Evolutionary conservation across 2,113 vertebrate species (phyloP), one percentile per base, ranked within the genome.

Genomic region (Malurus elegans): DNA sequence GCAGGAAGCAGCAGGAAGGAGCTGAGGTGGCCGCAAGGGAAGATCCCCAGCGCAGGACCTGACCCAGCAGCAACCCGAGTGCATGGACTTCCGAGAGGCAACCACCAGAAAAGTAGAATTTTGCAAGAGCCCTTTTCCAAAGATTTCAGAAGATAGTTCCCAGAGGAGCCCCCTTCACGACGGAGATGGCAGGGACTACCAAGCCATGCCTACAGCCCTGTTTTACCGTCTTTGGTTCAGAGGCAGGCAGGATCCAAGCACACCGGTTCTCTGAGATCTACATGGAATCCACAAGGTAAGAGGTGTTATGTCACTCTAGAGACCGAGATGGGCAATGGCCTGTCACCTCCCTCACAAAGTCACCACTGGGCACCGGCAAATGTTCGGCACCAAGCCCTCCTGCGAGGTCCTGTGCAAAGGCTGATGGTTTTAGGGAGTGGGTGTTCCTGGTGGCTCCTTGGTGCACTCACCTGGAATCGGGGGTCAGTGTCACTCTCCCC

Each of bases 401-500:
- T 72, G 69, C 42, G 12, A 38, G 29, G 60, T 84, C 19, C 72
- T 84, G 57, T 50, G 67, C n/a, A 73, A 88, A 83, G 31, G 32
- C 31, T 5, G 8, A 85, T 1, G 4, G 26, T 62, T 90, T 90
- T 58, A 76, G 12, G 16, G 24, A 78, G 32, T 1, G 0, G 5
- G 29, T 26, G 24, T 64, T 40, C 32, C 28, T 32, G 20, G 3
- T 1, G 26, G 19, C 54, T 1, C 0, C 10, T 0, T 3, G 36
- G 11, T 38, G 8, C 50, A 87, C 97, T 74, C 98, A 99, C 99
- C 99, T 99, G 99, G 98, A 99, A 99, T 51, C 98, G 98, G 32
- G 99, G 99, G 88, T 99, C 98, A 0, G 99, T 98, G 91, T 99
- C 99, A 0, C 98, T 98, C 96, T 99, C 99, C 86, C 99, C 99